Evolutionary conservation across 2,888 invertebrate species (phyloP).

Genomic region (Epirrhoe alternata): DNA sequence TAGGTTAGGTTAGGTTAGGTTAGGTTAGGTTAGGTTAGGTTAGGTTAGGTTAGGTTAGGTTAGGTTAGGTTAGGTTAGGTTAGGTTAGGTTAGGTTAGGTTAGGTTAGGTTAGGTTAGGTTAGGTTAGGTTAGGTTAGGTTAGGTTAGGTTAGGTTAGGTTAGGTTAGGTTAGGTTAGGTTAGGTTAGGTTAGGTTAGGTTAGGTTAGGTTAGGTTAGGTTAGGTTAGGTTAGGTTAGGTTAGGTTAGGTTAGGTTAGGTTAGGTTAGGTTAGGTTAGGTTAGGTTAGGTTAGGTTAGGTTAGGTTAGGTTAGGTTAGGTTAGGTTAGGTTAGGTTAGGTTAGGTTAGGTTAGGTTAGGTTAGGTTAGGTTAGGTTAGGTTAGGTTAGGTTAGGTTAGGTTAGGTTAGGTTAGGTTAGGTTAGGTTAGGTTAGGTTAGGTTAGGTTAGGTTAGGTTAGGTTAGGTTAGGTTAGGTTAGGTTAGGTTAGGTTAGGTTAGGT

Average conservation of each 20-base stretch:
- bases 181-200: slow-evolving; percentile 45
- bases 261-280: slow-evolving; percentile 48
- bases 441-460: slow-evolving; percentile 38
- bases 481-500: slow-evolving; percentile 32
- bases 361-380: slow-evolving; percentile 48
- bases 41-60: too few relatives aligned
- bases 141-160: slow-evolving; percentile 48
- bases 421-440: slow-evolving; percentile 33
- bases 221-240: slow-evolving; percentile 46
- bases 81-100: slow-evolving; percentile 17
- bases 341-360: slow-evolving; percentile 46
- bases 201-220: slow-evolving; percentile 47
- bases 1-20: too few relatives aligned
- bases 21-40: too few relatives aligned
- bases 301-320: slow-evolving; percentile 44
- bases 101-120: slow-evolving; percentile 47
- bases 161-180: slow-evolving; percentile 47
- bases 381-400: slow-evolving; percentile 45
- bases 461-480: slow-evolving; percentile 34
- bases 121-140: slow-evolving; percentile 46
- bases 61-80: too few relatives aligned
- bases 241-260: slow-evolving; percentile 44
- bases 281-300: slow-evolving; percentile 39
- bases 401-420: slow-evolving; percentile 44
- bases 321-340: slow-evolving; percentile 46